Percentiles rank a stretch among this genome's conserved stretches.
Evolutionary conservation across 2,888 invertebrate species (phyloP).

Genomic region (Caenorhabditis zanzibari): DNA sequence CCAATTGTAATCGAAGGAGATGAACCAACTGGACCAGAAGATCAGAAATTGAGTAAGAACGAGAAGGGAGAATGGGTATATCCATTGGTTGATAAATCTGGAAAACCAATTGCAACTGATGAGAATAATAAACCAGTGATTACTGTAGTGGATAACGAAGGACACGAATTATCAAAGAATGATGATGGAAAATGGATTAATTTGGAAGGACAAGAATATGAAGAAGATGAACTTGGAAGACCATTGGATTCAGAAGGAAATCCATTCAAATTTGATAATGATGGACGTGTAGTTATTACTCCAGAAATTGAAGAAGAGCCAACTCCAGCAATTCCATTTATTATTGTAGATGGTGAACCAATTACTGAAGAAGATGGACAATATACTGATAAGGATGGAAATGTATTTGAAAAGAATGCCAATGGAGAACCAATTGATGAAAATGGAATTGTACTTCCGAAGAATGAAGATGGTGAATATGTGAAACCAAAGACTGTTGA

Average conservation of each 20-base stretch:
- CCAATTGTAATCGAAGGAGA: slow-evolving; percentile 45
- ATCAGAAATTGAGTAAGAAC: slow-evolving; percentile 49
- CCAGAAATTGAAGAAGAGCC: slow-evolving; percentile 49
- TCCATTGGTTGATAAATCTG: slow-evolving; percentile 73
- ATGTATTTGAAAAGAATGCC: slow-evolving; percentile 51
- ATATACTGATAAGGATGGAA: slow-evolving; percentile 47
- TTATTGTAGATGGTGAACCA: slow-evolving; percentile 68
- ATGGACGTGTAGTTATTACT: slow-evolving; percentile 63
- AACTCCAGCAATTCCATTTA: slow-evolving; percentile 55
- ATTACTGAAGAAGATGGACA: slow-evolving; percentile 60
- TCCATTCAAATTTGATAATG: slow-evolving; percentile 61
- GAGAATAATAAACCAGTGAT: slow-evolving; percentile 64
- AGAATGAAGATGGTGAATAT: slow-evolving; percentile 64
- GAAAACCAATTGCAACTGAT: slow-evolving; percentile 66
- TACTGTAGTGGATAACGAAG: slow-evolving; percentile 68
- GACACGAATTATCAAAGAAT: slow-evolving; percentile 58
- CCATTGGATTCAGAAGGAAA: slow-evolving; percentile 63
- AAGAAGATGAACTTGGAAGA: slow-evolving; percentile 70
- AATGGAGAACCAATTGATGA: slow-evolving; percentile 67
- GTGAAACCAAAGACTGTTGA: slow-evolving; percentile 46
- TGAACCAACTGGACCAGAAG: slow-evolving; percentile 52
- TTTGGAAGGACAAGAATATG: slow-evolving; percentile 64
- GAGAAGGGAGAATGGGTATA: slow-evolving; percentile 65
- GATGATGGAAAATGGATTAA: slow-evolving; percentile 69
- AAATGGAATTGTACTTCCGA: slow-evolving; percentile 70